These are phyloP conservation scores for Clunio marinus DNA, from an alignment of 2,888 invertebrate species.

Conservation along the genomic window DNA sequence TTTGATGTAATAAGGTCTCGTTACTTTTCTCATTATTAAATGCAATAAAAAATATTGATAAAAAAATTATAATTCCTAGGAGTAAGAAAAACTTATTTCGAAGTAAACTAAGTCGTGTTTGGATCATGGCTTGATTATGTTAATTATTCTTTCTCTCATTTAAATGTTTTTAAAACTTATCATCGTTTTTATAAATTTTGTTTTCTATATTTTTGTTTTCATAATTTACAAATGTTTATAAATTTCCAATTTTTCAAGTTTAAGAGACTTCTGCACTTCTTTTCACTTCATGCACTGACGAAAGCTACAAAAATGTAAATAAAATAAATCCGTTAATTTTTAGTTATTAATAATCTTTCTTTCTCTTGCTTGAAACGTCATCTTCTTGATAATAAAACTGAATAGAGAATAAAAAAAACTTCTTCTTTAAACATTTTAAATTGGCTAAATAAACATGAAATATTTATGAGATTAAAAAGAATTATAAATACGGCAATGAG, in stretches of 20 bases:
- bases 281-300: not conserved
- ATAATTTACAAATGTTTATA: slow-evolving; percentile 2
- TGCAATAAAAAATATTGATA: slow-evolving; percentile 22
- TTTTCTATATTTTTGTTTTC: slow-evolving; percentile 3
- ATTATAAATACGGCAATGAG: no score
- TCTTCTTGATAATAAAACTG: no score
- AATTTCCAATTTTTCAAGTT: not conserved
- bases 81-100: slow-evolving; percentile 36
- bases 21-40: slow-evolving; percentile 22
- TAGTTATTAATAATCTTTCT: no score
- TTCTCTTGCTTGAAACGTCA: no score
- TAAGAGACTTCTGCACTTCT: not conserved
- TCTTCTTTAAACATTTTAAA: no score
- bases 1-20: not conserved
- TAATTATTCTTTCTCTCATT: not conserved
- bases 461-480: no score
- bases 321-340: no score
- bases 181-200: slow-evolving; percentile 8
- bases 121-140: slow-evolving; percentile 11
- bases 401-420: no score
- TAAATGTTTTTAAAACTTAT: not conserved
- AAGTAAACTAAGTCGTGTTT: slow-evolving; percentile 24
- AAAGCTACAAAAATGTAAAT: not conserved
- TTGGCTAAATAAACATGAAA: no score
- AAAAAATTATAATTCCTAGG: slow-evolving; percentile 22